Evolutionary conservation across 2,113 vertebrate species (phyloP).

Genomic region (Actenoides hombroni): DNA sequence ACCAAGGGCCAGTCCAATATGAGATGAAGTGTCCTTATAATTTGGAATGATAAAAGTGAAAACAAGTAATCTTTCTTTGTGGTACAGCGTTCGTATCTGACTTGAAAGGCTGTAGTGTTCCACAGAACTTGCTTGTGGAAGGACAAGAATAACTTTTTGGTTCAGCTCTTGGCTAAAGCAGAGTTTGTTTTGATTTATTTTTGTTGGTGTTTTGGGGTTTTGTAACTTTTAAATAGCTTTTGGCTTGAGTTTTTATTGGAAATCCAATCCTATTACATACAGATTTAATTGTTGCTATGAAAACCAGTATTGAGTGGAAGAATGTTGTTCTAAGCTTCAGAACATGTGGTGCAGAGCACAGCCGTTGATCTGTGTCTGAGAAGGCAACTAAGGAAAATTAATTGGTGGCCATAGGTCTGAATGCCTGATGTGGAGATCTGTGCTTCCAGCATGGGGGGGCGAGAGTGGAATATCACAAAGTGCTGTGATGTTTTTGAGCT

Average conservation of each 20-base stretch:
- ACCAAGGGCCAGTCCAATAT: background rate
- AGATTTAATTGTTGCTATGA: background rate
- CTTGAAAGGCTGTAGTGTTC: slow-evolving; percentile 28
- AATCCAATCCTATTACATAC: background rate
- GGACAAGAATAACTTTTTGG: slow-evolving; percentile 38
- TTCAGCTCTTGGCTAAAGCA: slow-evolving; percentile 17
- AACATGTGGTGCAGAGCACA: accelerated
- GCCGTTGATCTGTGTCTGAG: accelerated
- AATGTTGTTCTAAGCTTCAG: background rate
- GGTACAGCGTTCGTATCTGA: background rate
- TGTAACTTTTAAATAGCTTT: slow-evolving; percentile 7
- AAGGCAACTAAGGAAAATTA: background rate
- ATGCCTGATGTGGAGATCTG: accelerated
- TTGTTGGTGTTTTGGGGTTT: background rate
- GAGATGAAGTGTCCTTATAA: background rate
- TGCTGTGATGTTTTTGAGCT: background rate
- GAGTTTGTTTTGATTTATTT: slow-evolving; percentile 2
- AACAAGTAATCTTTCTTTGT: background rate
- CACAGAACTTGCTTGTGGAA: background rate
- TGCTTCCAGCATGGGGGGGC: too few relatives aligned
- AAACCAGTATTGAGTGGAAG: background rate
- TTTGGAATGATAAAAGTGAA: background rate
- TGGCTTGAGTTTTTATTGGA: slow-evolving; percentile 33
- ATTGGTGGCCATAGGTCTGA: background rate
- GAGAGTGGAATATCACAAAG: accelerated